Percentiles rank a stretch among this genome's conserved stretches.
Evolutionary conservation across 2,113 vertebrate genomes (phyloP).

Genomic region (Salvator merianae): DNA sequence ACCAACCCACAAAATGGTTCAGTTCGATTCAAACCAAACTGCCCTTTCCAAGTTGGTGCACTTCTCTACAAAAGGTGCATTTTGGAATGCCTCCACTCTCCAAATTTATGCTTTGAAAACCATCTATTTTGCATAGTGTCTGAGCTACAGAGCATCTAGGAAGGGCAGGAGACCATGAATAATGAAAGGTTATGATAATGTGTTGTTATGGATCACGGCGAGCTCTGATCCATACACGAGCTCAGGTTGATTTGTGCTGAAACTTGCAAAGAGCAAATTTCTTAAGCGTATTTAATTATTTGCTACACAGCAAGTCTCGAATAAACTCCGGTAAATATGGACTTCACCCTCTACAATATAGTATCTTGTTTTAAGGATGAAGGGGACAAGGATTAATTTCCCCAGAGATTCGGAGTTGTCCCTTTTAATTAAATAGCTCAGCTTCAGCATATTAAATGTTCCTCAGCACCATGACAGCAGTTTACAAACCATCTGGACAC

Average conservation of each 20-base stretch:
- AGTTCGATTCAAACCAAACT: no score
- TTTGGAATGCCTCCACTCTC: no score
- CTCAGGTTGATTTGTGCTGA: not conserved
- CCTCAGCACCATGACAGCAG: conserved; percentile 1
- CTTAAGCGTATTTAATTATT: not conserved
- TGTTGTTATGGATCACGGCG: no score
- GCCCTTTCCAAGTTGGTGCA: no score
- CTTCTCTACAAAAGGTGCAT: no score
- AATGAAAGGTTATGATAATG: no score
- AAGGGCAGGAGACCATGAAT: no score
- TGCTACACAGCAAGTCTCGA: not conserved
- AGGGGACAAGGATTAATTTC: not conserved
- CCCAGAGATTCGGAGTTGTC: not conserved
- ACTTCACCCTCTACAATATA: not conserved
- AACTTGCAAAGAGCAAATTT: not conserved
- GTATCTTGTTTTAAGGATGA: not conserved
- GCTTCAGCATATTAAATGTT: not conserved
- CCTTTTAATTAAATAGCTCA: not conserved
- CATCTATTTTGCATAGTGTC: no score
- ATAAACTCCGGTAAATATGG: no score
- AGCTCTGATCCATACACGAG: not conserved
- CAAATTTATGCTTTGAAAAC: no score
- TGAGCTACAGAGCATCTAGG: no score
- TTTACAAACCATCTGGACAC: conserved; percentile 38
- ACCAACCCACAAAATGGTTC: no score